Conservation (phyloP, 2,888 invertebrate species). For the Volucella bombylans region DNA sequence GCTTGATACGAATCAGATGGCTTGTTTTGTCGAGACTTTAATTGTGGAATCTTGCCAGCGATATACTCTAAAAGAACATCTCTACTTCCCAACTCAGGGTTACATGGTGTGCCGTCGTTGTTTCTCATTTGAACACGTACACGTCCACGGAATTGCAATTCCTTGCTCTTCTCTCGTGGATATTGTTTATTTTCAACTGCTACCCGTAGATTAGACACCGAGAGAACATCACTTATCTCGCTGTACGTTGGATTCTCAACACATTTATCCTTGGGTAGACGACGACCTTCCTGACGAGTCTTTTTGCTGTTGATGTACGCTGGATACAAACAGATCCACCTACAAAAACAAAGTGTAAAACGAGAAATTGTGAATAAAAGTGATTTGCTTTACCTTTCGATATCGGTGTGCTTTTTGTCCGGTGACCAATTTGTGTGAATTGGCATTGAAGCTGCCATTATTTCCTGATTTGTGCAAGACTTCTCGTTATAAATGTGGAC, state of each 20-base stretch:
- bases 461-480: conserved; percentile 17
- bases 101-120: conserved; percentile 91
- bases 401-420: conserved; percentile 91
- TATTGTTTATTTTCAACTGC: conserved; percentile 97
- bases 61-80: conserved; percentile 90
- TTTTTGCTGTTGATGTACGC: conserved; percentile 97
- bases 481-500: conserved; percentile 41
- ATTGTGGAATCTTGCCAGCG: conserved; percentile 93
- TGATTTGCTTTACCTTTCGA: conserved; percentile 85
- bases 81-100: conserved; percentile 88
- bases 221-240: conserved; percentile 96
- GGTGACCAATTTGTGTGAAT: conserved; percentile 86
- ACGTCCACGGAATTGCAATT: conserved; percentile 91
- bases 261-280: conserved; percentile 91
- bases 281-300: conserved; percentile 93
- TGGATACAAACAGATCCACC: conserved; percentile 98
- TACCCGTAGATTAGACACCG: conserved; percentile 91
- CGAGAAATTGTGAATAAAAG: background rate
- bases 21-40: conserved; percentile 89
- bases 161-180: conserved; percentile 94
- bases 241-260: conserved; percentile 97
- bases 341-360: conserved; percentile 76
- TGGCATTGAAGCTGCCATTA: conserved; percentile 84
- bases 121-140: conserved; percentile 96
- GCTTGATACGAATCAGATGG: conserved; percentile 75